Percentiles rank a stretch among this genome's conserved stretches.
Conservation (phyloP, 1,140 invertebrate genomes). For the Drosophila tropicalis region DNA sequence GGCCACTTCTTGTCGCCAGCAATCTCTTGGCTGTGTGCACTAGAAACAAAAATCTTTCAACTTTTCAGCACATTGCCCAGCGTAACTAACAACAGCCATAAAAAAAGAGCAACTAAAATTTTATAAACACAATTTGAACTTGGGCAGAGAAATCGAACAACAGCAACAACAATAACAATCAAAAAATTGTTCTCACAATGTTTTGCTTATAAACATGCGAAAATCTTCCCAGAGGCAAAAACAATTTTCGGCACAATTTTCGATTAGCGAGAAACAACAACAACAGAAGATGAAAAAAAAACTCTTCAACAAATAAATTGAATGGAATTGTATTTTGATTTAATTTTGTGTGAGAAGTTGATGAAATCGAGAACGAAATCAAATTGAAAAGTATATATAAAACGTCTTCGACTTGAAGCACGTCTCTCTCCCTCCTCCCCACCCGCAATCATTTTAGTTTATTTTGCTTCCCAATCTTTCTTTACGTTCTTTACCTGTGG, state of each 20-base stretch:
- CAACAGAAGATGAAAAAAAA: slow-evolving; percentile 26
- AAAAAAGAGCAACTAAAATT: slow-evolving; percentile 25
- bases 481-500: slow-evolving; percentile 56
- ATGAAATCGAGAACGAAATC: slow-evolving; percentile 44
- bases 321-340: slow-evolving; percentile 73
- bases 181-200: slow-evolving; percentile 13
- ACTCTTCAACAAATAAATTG: slow-evolving; percentile 70
- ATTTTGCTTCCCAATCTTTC: not conserved
- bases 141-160: slow-evolving; percentile 41
- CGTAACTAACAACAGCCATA: slow-evolving; percentile 8
- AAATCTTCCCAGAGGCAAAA: slow-evolving; percentile 43
- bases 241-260: slow-evolving; percentile 74
- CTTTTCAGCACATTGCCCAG: slow-evolving; percentile 54
- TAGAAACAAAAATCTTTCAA: slow-evolving; percentile 57
- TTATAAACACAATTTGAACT: slow-evolving; percentile 42
- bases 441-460: slow-evolving; percentile 20
- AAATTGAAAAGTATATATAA: slow-evolving; percentile 24
- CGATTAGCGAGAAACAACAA: slow-evolving; percentile 53
- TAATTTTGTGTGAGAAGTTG: slow-evolving; percentile 54
- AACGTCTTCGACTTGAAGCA: slow-evolving; percentile 1
- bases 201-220: slow-evolving; percentile 30
- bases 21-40: slow-evolving; percentile 12
- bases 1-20: not conserved
- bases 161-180: slow-evolving; percentile 32
- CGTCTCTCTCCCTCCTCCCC: slow-evolving; percentile 24